Conservation (phyloP, 1,140 invertebrate species). For the Pseudachorutes palmiensis region DNA sequence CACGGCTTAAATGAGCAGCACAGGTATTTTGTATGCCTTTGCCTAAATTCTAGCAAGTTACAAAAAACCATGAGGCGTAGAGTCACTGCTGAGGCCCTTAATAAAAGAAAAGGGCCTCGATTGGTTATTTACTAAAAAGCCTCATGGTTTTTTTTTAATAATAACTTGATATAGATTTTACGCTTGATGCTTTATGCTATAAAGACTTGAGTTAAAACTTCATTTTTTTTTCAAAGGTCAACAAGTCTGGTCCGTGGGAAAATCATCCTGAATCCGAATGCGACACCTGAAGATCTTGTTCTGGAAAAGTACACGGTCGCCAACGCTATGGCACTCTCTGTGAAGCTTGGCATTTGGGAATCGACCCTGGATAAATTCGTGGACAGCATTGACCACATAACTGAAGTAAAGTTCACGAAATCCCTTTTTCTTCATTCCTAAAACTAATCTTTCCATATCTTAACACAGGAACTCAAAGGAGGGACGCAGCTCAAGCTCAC, state of each 20-base stretch:
- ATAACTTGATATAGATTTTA: background rate
- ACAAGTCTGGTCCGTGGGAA: conserved; percentile 40
- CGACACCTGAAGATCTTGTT: conserved; percentile 33
- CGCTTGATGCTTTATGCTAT: background rate
- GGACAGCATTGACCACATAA: conserved; percentile 69
- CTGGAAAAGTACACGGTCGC: conserved; percentile 74
- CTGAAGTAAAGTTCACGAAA: conserved; percentile 48
- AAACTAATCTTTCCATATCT: too few species aligned
- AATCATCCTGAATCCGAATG: conserved; percentile 41
- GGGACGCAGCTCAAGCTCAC: conserved; percentile 60
- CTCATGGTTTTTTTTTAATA: too few species aligned
- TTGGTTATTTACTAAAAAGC: too few species aligned
- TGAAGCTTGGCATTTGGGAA: conserved; percentile 89
- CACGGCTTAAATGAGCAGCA: conserved; percentile 41
- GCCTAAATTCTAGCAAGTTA: too few species aligned
- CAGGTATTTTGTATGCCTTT: too few species aligned
- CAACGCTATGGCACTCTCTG: conserved; percentile 82
- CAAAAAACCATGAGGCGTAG: too few species aligned
- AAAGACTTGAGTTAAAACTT: conserved; percentile 29
- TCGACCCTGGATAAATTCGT: conserved; percentile 71
- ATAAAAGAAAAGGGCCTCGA: too few species aligned
- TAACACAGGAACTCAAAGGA: conserved; percentile 59
- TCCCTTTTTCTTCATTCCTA: background rate
- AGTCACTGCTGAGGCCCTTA: too few species aligned
- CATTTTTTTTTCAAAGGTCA: conserved; percentile 24